Evolutionary conservation across 2,113 vertebrate species (phyloP), one percentile per base, ranked within the genome.

Genomic region (Anhinga rufa): DNA sequence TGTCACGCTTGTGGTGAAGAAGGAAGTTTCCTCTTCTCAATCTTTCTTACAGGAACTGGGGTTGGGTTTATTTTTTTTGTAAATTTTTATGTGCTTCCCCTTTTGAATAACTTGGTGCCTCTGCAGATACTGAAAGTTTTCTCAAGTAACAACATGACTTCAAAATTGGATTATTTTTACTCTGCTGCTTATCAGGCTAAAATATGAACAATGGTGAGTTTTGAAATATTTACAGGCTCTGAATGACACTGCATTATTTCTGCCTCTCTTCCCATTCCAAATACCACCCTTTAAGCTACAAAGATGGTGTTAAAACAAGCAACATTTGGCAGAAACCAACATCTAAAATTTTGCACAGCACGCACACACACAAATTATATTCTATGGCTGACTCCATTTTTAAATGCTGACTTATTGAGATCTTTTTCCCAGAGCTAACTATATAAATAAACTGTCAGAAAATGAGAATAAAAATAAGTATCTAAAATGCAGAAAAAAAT

Each of bases 301-400:
- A 89, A 88, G 40, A 84, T 22, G 49, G 14, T 91, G 57, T 82
- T 90, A 84, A 86, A 94, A 80, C 46, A 66, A 86, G 83, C 34
- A 86, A 76, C 36, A 32, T 87, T 92, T 91, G 89, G 19, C 83
- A 87, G 77, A 69, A 91, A 89, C 28, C 74, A 74, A 77, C 52
- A 71, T 78, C 24, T 64, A 48, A 71, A 86, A 91, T 92, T 92
- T 74, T 89, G 72, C 93, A 95, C n/a, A 85, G 69, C 61, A 85
- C 31, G 46, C 46, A 79, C 20, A 66, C 44, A 70, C 54, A 69
- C 9, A 42, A 92, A 92, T 92, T 65, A 66, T 25, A 78, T 86
- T 87, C 81, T 68, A 54, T 24, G 66, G 13, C 42, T 48, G 72
- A 82, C n/a, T 84, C 77, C 26, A 91, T 75, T 91, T 96, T 78